phyloP scores from a whole-genome alignment of 1,140 invertebrate species.

The Philopotamus ludificatus region DNA sequence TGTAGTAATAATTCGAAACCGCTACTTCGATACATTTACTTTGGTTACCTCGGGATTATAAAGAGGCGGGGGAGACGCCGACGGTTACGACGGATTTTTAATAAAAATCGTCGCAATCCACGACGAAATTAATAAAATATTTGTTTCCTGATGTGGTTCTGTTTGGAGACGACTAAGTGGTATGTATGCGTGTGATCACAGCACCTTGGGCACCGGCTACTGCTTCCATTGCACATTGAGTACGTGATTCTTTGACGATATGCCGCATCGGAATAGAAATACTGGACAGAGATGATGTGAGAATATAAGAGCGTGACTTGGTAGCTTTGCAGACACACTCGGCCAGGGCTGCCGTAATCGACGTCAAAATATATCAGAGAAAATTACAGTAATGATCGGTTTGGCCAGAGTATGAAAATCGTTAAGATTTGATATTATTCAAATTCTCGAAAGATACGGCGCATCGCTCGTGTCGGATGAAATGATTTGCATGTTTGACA shows the following conservation, averaged over 20 bases:
- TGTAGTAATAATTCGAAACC: no score
- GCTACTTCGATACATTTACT: no score
- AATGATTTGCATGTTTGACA: conserved; percentile 14
- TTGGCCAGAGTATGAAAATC: neutral
- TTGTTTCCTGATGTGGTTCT: no score
- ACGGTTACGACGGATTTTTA: no score
- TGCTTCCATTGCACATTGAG: conserved; percentile 13
- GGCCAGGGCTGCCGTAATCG: neutral
- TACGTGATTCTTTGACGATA: conserved; percentile 17
- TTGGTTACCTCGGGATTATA: no score
- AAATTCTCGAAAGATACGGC: neutral
- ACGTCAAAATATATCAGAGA: neutral
- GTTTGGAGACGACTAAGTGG: no score
- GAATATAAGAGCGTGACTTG: conserved; percentile 11
- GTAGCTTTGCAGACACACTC: conserved; percentile 9
- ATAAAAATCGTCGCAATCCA: no score
- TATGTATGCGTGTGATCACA: no score
- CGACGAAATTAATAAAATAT: no score
- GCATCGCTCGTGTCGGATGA: neutral
- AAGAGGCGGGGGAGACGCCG: no score
- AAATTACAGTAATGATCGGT: neutral
- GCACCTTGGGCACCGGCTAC: neutral
- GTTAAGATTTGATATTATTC: neutral
- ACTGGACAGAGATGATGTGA: conserved; percentile 7
- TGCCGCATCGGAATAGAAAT: neutral